phyloP scores from a whole-genome alignment of 2,888 invertebrate genomes.

The Beris chalybata region DNA sequence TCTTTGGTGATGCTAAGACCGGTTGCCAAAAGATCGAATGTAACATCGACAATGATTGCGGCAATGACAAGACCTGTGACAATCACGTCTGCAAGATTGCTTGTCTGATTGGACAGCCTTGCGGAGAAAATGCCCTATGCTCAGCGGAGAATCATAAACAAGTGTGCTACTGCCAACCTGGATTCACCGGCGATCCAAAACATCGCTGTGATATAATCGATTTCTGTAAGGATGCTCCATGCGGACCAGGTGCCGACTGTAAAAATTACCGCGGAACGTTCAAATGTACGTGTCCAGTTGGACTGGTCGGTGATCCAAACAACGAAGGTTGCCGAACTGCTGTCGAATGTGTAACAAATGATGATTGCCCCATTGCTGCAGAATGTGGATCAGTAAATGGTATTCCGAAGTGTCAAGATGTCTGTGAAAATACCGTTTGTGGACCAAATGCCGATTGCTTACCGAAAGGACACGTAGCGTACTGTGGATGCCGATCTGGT shows the following conservation, averaged over 20 bases:
- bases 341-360: slow-evolving; percentile 77
- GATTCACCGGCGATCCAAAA: slow-evolving; percentile 78
- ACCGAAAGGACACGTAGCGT: slow-evolving; percentile 72
- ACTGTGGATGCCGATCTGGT: slow-evolving; percentile 77
- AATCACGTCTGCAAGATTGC: slow-evolving; percentile 83
- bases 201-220: slow-evolving; percentile 73
- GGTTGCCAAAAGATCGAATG: slow-evolving; percentile 84
- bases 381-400: slow-evolving; percentile 73
- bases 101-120: slow-evolving; percentile 79
- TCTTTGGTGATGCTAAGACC: slow-evolving; percentile 76
- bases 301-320: slow-evolving; percentile 83
- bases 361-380: slow-evolving; percentile 80
- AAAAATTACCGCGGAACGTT: slow-evolving; percentile 78
- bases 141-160: slow-evolving; percentile 80
- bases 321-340: slow-evolving; percentile 79
- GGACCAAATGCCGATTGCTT: slow-evolving; percentile 83
- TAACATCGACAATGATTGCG: slow-evolving; percentile 69
- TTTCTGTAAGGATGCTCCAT: slow-evolving; percentile 76
- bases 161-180: slow-evolving; percentile 83
- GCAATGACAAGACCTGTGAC: slow-evolving; percentile 81
- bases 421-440: slow-evolving; percentile 76
- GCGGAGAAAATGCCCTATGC: slow-evolving; percentile 83
- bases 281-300: slow-evolving; percentile 76
- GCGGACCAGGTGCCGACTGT: slow-evolving; percentile 79
- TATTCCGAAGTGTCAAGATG: slow-evolving; percentile 78